phyloP scores from a whole-genome alignment of 2,888 invertebrate genomes.

The Polyommatus iphigenia region DNA sequence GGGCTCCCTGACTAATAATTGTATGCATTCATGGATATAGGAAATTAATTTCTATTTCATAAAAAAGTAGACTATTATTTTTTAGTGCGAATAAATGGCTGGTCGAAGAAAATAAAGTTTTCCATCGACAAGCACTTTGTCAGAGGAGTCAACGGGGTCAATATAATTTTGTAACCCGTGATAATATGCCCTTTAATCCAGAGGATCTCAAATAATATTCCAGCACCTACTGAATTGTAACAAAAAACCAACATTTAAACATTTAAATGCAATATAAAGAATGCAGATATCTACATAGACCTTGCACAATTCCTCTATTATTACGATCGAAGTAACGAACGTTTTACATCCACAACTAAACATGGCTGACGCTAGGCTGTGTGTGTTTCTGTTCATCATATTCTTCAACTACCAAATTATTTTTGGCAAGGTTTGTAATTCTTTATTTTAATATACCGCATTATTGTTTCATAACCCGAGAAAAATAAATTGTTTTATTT shows the following conservation, averaged over 20 bases:
- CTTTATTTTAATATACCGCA: neutral
- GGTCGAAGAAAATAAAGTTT: too few species aligned
- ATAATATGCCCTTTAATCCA: too few species aligned
- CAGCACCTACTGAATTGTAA: neutral
- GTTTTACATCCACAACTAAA: constrained; percentile 63
- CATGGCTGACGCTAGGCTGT: constrained; percentile 62
- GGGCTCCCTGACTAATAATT: too few species aligned
- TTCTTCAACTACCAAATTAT: constrained; percentile 55
- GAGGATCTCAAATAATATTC: too few species aligned
- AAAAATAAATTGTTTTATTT: too few species aligned
- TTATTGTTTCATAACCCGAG: neutral
- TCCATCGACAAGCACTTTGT: too few species aligned
- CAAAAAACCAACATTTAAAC: neutral
- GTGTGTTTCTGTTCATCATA: constrained; percentile 54
- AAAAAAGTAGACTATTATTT: too few species aligned
- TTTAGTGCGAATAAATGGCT: too few species aligned
- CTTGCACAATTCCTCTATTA: constrained; percentile 70
- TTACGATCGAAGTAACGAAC: constrained; percentile 56
- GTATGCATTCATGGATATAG: too few species aligned
- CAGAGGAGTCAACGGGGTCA: too few species aligned
- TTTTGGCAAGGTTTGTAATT: constrained; percentile 52
- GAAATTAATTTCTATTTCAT: too few species aligned
- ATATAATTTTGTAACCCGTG: too few species aligned
- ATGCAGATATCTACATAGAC: constrained; percentile 51
- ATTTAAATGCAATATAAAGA: neutral